These are phyloP conservation scores for Muscidifurax raptorellus DNA, from an alignment of 1,140 invertebrate species.

Conservation along the genomic window DNA sequence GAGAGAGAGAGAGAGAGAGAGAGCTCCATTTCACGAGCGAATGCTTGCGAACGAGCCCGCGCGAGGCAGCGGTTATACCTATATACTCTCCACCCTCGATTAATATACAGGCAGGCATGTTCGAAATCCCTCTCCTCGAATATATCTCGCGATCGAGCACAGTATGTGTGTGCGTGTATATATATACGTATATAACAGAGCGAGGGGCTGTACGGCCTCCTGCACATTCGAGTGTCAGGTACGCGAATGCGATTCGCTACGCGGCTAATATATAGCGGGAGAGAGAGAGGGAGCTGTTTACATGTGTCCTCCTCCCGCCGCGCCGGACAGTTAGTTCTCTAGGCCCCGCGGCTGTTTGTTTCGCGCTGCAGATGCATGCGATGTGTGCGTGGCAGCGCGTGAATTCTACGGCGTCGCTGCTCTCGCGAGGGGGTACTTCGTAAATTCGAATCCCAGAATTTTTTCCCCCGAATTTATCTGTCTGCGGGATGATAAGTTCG, in stretches of 20 bases:
- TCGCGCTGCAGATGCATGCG: neutral
- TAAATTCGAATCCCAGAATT: too few species aligned
- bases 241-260: constrained; percentile 29
- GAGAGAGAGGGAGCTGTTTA: constrained; percentile 15
- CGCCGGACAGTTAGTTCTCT: neutral
- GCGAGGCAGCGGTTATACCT: constrained; percentile 1
- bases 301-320: constrained; percentile 22
- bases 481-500: too few species aligned
- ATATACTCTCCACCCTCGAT: constrained; percentile 20
- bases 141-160: constrained; percentile 44
- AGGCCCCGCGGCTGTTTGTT: neutral
- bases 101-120: constrained; percentile 33
- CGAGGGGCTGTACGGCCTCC: neutral
- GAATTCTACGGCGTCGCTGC: neutral
- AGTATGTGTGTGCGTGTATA: neutral
- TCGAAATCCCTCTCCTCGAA: constrained; percentile 32
- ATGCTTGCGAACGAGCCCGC: constrained; percentile 14
- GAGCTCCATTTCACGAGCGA: constrained; percentile 49
- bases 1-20: constrained; percentile 31
- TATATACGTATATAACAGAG: neutral
- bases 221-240: constrained; percentile 49
- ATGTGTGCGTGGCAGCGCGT: constrained; percentile 4
- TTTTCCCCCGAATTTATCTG: too few species aligned
- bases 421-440: too few species aligned
- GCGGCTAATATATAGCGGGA: constrained; percentile 36